Conservation (phyloP, 2,797 vertebrate genomes). For the Thamnophis elegans region DNA sequence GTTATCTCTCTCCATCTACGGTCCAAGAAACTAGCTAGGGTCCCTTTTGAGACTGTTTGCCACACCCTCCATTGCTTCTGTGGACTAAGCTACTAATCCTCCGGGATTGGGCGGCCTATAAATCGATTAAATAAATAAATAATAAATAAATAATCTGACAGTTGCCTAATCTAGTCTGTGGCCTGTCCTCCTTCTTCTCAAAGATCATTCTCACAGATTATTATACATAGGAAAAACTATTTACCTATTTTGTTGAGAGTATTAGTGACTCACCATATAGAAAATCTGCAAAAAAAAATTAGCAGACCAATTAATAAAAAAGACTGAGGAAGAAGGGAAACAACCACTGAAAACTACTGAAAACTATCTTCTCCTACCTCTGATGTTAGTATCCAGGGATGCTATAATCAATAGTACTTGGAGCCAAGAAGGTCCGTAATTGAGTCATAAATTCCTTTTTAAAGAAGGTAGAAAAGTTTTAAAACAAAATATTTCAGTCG, state of each 20-base stretch:
- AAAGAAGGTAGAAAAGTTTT: background rate
- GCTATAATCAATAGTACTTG: background rate
- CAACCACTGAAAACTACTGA: background rate
- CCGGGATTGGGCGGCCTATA: too few relatives aligned
- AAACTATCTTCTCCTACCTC: background rate
- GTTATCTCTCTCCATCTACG: background rate
- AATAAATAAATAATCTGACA: too few relatives aligned
- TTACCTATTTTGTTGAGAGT: background rate
- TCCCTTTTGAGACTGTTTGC: background rate
- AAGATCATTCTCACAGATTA: background rate
- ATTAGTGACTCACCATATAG: background rate
- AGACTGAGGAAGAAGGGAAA: background rate
- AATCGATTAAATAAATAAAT: too few relatives aligned
- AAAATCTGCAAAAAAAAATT: background rate
- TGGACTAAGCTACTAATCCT: background rate
- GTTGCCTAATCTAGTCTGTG: background rate
- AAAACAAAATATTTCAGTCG: background rate
- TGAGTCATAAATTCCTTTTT: background rate
- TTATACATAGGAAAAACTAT: background rate
- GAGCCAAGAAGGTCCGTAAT: background rate
- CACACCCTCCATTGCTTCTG: background rate
- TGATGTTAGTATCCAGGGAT: background rate
- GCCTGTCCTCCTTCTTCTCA: background rate
- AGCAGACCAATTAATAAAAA: background rate
- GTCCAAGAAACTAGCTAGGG: background rate